A percentile compares a stretch with the other conserved stretches of the same genome.
These are phyloP conservation scores for Cladorhizidae sp. DNA, from an alignment of 37 sponge, comb jelly and placozoan genomes.

Conservation along the genomic window DNA sequence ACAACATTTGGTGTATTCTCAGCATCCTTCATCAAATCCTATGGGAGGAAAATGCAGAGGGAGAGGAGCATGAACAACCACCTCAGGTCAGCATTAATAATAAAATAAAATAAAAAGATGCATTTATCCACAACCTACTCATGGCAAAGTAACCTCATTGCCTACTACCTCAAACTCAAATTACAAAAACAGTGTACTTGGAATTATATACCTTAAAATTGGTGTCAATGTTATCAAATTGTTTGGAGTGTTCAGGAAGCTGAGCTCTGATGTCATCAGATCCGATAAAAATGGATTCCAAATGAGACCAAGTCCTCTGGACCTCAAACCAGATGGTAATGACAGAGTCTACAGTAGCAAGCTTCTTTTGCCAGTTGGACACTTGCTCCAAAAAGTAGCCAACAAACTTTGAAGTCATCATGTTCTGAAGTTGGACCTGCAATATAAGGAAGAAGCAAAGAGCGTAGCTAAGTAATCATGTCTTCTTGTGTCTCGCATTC, in stretches of 20 bases:
- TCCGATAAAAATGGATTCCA: constrained; percentile 98
- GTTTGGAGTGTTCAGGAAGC: constrained; percentile 93
- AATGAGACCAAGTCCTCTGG: constrained; percentile 98
- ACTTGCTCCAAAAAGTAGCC: constrained; percentile 98
- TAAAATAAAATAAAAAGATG: too few relatives aligned
- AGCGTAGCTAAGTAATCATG: too few relatives aligned
- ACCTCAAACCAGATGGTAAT: constrained; percentile 99
- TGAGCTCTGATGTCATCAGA: constrained; percentile 97
- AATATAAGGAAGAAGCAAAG: too few relatives aligned
- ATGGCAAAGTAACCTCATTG: too few relatives aligned
- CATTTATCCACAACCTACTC: neutral
- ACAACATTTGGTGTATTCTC: constrained; percentile 96
- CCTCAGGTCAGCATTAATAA: too few relatives aligned
- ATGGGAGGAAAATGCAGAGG: neutral
- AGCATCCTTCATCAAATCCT: constrained; percentile 85
- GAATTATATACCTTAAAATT: constrained; percentile 90
- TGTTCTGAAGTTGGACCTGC: constrained; percentile 97
- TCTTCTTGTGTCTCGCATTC: too few relatives aligned
- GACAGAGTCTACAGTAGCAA: constrained; percentile 94
- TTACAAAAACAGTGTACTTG: too few relatives aligned
- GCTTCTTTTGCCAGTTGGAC: constrained; percentile 95
- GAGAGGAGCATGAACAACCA: too few relatives aligned
- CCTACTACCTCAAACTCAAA: too few relatives aligned
- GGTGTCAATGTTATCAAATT: constrained; percentile 94
- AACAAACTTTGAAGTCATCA: constrained; percentile 98